These are phyloP conservation scores for Astropecten irregularis DNA, from an alignment of 53 echinoderm and acorn worm genomes.

Conservation along the genomic window DNA sequence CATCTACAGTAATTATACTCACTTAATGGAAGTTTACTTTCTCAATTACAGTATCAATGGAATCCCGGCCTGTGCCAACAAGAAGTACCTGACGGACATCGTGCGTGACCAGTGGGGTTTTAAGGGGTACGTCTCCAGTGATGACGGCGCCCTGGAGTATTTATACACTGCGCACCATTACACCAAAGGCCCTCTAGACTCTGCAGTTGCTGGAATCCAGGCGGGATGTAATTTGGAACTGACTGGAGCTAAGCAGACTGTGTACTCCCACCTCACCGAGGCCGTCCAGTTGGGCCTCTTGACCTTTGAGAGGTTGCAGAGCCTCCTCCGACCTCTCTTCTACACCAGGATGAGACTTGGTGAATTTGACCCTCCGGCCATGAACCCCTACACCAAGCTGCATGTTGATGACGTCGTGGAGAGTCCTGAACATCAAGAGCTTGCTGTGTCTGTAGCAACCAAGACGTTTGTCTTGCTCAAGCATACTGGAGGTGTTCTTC, in stretches of 20 bases:
- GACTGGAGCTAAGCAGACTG: neutral
- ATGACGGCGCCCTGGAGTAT: conserved; percentile 51
- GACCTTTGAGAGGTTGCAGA: neutral
- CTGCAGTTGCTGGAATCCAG: conserved; percentile 35
- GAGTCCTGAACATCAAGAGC: conserved; percentile 48
- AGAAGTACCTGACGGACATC: conserved; percentile 56
- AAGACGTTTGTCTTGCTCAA: conserved; percentile 73
- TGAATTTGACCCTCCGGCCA: conserved; percentile 67
- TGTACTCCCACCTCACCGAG: conserved; percentile 43
- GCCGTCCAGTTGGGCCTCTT: conserved; percentile 51
- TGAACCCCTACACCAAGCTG: conserved; percentile 67
- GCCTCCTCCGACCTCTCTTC: conserved; percentile 38
- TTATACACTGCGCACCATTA: conserved; percentile 46
- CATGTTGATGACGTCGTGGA: conserved; percentile 51
- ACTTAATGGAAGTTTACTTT: neutral
- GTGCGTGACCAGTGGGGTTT: conserved; percentile 65
- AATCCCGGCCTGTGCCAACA: conserved; percentile 69
- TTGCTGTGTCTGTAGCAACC: conserved; percentile 47
- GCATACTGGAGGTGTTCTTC: conserved; percentile 29
- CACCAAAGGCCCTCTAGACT: conserved; percentile 47
- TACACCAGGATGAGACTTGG: conserved; percentile 73
- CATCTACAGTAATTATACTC: neutral
- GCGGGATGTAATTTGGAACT: conserved; percentile 69
- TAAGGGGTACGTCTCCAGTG: conserved; percentile 69
- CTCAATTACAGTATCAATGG: conserved; percentile 64